phyloP scores from a whole-genome alignment of 2,888 invertebrate species.

The Ferrisia virgata region DNA sequence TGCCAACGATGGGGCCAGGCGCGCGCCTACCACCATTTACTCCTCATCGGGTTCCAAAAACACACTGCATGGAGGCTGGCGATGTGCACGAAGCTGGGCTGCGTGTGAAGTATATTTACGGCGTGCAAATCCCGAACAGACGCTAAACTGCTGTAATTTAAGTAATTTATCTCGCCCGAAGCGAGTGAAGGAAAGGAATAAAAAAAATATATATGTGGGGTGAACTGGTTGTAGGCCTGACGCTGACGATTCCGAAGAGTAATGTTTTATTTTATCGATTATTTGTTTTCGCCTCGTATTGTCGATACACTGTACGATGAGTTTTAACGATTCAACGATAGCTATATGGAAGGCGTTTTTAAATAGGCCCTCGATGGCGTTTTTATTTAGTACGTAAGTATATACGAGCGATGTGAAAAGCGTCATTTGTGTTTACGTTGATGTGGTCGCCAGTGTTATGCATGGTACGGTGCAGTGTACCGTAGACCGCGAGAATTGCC shows the following conservation, averaged over 20 bases:
- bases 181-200: neutral
- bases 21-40: neutral
- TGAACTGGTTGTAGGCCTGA: slow-evolving; percentile 3
- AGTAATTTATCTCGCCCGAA: neutral
- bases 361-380: slow-evolving; percentile 17
- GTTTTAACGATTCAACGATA: neutral
- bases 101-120: slow-evolving; percentile 12
- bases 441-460: too few species aligned
- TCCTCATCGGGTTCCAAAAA: neutral
- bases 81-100: neutral
- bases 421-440: neutral
- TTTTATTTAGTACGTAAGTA: neutral
- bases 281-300: neutral
- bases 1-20: neutral
- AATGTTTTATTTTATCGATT: slow-evolving; percentile 13
- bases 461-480: neutral
- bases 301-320: neutral
- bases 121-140: slow-evolving; percentile 25
- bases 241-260: too few species aligned
- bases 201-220: too few species aligned
- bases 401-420: neutral
- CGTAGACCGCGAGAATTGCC: neutral
- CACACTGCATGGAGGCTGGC: neutral
- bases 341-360: slow-evolving; percentile 1
- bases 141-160: slow-evolving; percentile 30